Conservation (phyloP, 2,113 vertebrate genomes). For the Hippopotamus amphibius region DNA sequence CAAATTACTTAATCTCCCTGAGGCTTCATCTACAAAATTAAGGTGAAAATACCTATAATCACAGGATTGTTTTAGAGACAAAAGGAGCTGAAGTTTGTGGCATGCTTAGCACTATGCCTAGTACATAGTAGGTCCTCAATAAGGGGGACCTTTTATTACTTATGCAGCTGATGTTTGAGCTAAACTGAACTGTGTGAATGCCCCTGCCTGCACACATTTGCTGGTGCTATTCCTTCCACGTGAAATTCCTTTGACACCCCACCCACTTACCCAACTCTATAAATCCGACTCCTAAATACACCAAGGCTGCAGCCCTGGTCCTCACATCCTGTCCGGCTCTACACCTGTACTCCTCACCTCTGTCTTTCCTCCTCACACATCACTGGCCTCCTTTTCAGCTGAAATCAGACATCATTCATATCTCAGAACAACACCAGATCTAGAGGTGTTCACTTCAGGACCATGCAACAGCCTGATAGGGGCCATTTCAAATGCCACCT, state of each 20-base stretch:
- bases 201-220: background rate
- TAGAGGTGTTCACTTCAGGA: background rate
- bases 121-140: background rate
- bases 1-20: background rate
- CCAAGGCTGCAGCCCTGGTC: background rate
- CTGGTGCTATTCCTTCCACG: background rate
- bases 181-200: background rate
- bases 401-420: background rate
- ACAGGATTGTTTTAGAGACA: background rate
- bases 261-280: background rate
- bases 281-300: background rate
- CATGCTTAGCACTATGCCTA: background rate
- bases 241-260: background rate
- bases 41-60: background rate
- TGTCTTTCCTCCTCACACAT: background rate
- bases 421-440: background rate
- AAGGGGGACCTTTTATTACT: background rate
- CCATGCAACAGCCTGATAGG: background rate
- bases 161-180: background rate
- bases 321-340: background rate
- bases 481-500: background rate
- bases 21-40: background rate
- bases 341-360: background rate
- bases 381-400: background rate
- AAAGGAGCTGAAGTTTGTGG: background rate